These are phyloP conservation scores for Nematolebias whitei DNA, from an alignment of 2,113 vertebrate species.

Conservation along the genomic window DNA sequence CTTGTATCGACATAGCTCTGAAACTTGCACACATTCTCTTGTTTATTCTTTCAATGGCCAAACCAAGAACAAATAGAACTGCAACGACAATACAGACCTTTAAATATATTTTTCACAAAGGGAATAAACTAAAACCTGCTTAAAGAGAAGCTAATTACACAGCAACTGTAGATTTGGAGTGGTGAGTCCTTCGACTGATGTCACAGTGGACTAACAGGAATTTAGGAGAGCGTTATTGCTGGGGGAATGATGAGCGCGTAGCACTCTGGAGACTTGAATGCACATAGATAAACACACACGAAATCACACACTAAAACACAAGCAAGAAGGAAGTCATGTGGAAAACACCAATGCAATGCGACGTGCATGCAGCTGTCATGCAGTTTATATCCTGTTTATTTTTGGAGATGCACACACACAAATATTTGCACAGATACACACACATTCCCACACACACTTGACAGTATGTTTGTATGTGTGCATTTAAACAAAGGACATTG, in stretches of 20 bases:
- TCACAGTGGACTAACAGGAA: slow-evolving; percentile 53
- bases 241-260: slow-evolving; percentile 73
- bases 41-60: slow-evolving; percentile 72
- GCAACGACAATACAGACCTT: slow-evolving; percentile 80
- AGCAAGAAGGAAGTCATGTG: slow-evolving; percentile 24
- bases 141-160: slow-evolving; percentile 82
- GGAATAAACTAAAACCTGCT: slow-evolving; percentile 78
- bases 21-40: slow-evolving; percentile 65
- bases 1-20: slow-evolving; percentile 56
- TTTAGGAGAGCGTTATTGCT: slow-evolving; percentile 53
- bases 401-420: slow-evolving; percentile 15
- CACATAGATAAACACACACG: slow-evolving; percentile 72
- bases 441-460: slow-evolving; percentile 36
- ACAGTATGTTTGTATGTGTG: slow-evolving; percentile 70
- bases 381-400: slow-evolving; percentile 24
- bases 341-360: slow-evolving; percentile 39
- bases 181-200: slow-evolving; percentile 64
- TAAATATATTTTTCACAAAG: slow-evolving; percentile 84
- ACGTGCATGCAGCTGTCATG: slow-evolving; percentile 30
- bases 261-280: slow-evolving; percentile 75
- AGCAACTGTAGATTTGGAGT: slow-evolving; percentile 85
- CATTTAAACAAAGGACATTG: slow-evolving; percentile 62
- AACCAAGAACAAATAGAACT: slow-evolving; percentile 79
- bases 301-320: slow-evolving; percentile 19
- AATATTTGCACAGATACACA: not conserved